Evolutionary conservation across 2,797 vertebrate genomes (phyloP).

Genomic region (Erpetoichthys calabaricus): DNA sequence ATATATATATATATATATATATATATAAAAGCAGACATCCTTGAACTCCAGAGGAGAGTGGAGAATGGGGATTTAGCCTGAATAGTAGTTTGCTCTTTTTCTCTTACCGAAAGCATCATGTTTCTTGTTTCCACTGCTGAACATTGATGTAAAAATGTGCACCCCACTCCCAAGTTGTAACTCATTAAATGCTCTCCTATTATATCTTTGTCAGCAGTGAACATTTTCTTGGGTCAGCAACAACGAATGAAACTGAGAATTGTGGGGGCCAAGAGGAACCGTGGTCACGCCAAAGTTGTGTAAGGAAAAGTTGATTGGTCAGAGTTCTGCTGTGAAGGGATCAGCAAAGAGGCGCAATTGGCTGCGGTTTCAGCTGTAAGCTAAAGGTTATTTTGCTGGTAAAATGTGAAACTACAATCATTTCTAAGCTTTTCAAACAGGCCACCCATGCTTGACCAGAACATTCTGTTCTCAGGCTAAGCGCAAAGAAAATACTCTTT

Average conservation of each 20-base stretch:
- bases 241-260: slow-evolving; percentile 9
- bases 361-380: slow-evolving; percentile 5
- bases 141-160: too few species aligned
- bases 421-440: slow-evolving; percentile 4
- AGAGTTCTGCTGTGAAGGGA: slow-evolving; percentile 8
- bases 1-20: too few species aligned
- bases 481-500: background rate
- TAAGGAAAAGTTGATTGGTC: slow-evolving; percentile 7
- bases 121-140: too few species aligned
- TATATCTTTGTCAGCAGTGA: slow-evolving; percentile 7
- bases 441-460: slow-evolving; percentile 10
- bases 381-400: slow-evolving; percentile 1
- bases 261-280: slow-evolving; percentile 5
- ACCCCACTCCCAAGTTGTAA: too few species aligned
- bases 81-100: too few species aligned
- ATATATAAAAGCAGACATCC: too few species aligned
- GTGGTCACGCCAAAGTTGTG: slow-evolving; percentile 6
- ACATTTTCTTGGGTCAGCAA: slow-evolving; percentile 11
- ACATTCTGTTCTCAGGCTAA: background rate
- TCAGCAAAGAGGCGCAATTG: slow-evolving; percentile 5
- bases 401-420: background rate
- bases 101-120: too few species aligned
- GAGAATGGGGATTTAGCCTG: too few species aligned
- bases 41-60: too few species aligned
- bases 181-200: too few species aligned